Evolutionary conservation across 2,888 invertebrate species (phyloP).

Genomic region (Drosophila siamana): DNA sequence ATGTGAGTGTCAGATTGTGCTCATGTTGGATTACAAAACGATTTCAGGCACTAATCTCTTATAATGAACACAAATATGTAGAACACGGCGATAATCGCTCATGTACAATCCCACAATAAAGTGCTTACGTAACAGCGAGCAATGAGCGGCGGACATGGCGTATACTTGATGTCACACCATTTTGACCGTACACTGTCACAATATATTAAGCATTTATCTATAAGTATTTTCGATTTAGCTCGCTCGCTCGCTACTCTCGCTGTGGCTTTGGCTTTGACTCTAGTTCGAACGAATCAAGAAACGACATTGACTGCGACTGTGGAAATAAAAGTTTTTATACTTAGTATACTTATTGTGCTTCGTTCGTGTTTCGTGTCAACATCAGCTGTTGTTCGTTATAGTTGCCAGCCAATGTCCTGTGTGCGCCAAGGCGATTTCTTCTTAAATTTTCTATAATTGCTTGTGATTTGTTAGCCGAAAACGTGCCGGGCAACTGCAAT

Average conservation of each 20-base stretch:
- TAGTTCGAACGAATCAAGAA: too few species aligned
- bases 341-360: slow-evolving; percentile 24
- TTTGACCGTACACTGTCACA: slow-evolving; percentile 60
- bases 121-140: slow-evolving; percentile 30
- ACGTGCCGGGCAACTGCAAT: slow-evolving; percentile 79
- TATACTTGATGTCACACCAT: slow-evolving; percentile 38
- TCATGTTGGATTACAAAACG: slow-evolving; percentile 72
- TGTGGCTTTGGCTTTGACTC: not conserved
- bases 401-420: slow-evolving; percentile 22
- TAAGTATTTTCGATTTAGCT: slow-evolving; percentile 74
- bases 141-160: slow-evolving; percentile 8
- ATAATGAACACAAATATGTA: slow-evolving; percentile 78
- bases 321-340: slow-evolving; percentile 37
- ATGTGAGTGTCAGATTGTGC: slow-evolving; percentile 35
- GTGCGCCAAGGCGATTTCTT: slow-evolving; percentile 59
- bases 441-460: slow-evolving; percentile 82
- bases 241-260: slow-evolving; percentile 3
- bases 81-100: slow-evolving; percentile 79
- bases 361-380: slow-evolving; percentile 73
- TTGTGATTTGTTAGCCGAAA: slow-evolving; percentile 78
- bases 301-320: slow-evolving; percentile 17
- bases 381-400: slow-evolving; percentile 63
- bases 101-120: slow-evolving; percentile 52
- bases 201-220: slow-evolving; percentile 75
- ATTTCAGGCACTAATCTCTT: slow-evolving; percentile 76